Evolutionary conservation across 2,797 vertebrate genomes (phyloP).

Genomic region (Heterohyrax brucei): DNA sequence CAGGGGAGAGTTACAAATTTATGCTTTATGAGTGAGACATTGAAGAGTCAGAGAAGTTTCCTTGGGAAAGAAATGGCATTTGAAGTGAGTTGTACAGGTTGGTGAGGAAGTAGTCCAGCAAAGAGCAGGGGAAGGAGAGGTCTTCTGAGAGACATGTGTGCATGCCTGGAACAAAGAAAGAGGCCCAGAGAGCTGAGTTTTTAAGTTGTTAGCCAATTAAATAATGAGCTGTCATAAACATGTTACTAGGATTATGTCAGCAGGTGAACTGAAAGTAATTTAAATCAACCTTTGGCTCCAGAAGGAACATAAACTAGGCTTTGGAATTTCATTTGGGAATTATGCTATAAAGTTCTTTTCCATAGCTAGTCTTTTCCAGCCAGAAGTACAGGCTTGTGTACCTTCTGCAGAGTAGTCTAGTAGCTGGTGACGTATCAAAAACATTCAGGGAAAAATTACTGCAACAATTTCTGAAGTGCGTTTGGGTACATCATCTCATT

Average conservation of each 20-base stretch:
- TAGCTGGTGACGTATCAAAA: background rate
- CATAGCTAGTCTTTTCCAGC: constrained; percentile 8
- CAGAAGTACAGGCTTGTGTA: background rate
- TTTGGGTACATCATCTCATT: background rate
- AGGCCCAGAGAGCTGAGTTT: background rate
- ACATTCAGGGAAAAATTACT: background rate
- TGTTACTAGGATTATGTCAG: background rate
- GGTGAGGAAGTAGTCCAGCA: background rate
- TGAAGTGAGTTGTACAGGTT: background rate
- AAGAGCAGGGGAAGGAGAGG: background rate
- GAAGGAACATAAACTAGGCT: constrained; percentile 10
- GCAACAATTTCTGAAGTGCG: constrained; percentile 14
- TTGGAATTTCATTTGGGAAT: constrained; percentile 26
- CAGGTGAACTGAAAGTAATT: constrained; percentile 1
- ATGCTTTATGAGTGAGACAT: background rate
- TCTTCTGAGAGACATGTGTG: background rate
- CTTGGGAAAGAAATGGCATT: background rate
- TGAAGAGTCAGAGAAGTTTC: background rate
- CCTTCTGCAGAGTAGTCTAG: background rate
- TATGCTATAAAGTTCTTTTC: background rate
- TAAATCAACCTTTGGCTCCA: constrained; percentile 12
- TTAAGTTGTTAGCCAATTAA: background rate
- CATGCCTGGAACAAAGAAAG: background rate
- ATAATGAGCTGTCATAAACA: background rate
- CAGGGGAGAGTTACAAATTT: background rate